Conservation (phyloP, 2,888 invertebrate genomes). For the Mesorhabditis belari region DNA sequence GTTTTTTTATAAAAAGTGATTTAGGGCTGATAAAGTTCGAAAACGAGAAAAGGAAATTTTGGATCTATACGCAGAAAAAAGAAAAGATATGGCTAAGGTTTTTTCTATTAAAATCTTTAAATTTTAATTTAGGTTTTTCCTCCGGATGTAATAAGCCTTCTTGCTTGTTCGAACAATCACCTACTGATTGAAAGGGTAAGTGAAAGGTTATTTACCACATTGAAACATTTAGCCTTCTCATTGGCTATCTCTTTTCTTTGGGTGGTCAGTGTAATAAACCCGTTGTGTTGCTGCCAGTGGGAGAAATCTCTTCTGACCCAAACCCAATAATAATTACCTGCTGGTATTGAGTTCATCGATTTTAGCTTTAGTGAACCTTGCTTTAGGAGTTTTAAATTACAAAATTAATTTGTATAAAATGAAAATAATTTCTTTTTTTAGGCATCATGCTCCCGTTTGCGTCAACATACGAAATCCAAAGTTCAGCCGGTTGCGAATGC, state of each 20-base stretch:
- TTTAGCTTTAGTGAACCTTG: too few relatives aligned
- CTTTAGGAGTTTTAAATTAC: too few relatives aligned
- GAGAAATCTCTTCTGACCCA: too few relatives aligned
- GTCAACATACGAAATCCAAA: constrained; percentile 12
- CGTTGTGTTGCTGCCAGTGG: too few relatives aligned
- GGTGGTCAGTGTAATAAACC: too few relatives aligned
- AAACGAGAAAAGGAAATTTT: constrained; percentile 1
- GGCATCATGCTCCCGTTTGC: not conserved
- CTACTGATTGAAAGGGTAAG: not conserved
- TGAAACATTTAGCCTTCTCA: too few relatives aligned
- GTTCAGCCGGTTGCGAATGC: constrained; percentile 15
- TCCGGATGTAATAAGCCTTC: not conserved
- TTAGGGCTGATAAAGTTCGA: not conserved
- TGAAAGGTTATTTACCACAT: too few relatives aligned
- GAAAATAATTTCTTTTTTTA: not conserved
- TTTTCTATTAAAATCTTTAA: not conserved
- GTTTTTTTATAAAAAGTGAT: not conserved
- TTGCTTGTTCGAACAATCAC: not conserved
- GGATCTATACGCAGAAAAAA: not conserved
- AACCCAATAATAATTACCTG: too few relatives aligned
- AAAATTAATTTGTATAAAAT: too few relatives aligned
- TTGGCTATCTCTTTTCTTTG: too few relatives aligned
- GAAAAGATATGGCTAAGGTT: not conserved
- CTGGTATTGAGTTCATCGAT: too few relatives aligned
- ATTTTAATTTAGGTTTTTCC: not conserved